Percentiles rank a stretch among this genome's conserved stretches.
These are phyloP conservation scores for Geotrypetes seraphini DNA, from an alignment of 2,797 vertebrate genomes.

Conservation along the genomic window DNA sequence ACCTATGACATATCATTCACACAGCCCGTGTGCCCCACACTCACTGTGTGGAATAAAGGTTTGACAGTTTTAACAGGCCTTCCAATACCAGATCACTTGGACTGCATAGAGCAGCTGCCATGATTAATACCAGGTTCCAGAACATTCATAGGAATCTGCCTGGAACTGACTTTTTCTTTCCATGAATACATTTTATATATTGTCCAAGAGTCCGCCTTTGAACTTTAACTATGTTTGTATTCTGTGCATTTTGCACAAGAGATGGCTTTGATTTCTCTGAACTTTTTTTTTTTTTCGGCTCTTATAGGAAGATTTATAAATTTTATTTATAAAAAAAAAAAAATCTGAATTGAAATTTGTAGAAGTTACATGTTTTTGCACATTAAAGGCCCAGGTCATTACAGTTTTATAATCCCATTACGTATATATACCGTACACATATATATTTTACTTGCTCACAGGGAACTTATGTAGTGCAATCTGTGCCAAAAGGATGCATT, in stretches of 20 bases:
- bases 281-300: constrained; percentile 38
- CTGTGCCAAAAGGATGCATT: constrained; percentile 1
- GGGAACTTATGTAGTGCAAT: constrained; percentile 11
- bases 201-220: no score
- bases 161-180: no score
- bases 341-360: constrained; percentile 29
- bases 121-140: constrained; percentile 38
- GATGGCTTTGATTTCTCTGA: constrained; percentile 44
- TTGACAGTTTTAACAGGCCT: constrained; percentile 91
- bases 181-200: no score
- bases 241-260: neutral
- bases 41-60: constrained; percentile 96
- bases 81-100: constrained; percentile 92
- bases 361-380: constrained; percentile 62
- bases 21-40: constrained; percentile 90
- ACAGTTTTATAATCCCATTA: constrained; percentile 24
- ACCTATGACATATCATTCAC: constrained; percentile 85
- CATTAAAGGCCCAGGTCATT: constrained; percentile 40
- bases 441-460: constrained; percentile 5
- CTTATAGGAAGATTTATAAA: constrained; percentile 49
- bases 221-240: no score
- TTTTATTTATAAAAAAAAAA: constrained; percentile 62
- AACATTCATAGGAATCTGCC: constrained; percentile 3
- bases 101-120: constrained; percentile 70
- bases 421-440: constrained; percentile 14